Evolutionary conservation across 2,797 vertebrate genomes (phyloP), one percentile per base, ranked within the genome.

Genomic region (Danio tinwini): DNA sequence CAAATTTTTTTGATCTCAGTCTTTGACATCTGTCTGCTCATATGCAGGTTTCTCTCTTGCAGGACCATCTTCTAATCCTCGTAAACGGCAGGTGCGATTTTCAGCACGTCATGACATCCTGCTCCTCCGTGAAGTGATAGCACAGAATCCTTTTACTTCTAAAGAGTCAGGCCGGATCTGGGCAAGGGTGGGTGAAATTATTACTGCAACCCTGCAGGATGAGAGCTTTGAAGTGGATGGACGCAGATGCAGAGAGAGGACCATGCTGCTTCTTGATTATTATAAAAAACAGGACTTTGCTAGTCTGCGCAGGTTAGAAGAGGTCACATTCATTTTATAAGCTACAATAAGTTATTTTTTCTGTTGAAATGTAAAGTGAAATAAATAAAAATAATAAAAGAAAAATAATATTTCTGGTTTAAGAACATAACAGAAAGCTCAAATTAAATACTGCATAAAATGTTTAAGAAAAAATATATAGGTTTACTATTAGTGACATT

Each of bases 161-260:
- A 94, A 94, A 85, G 94, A 95, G 74, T 90, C 93, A 56, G 92
- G 93, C 1, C 87, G 92, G 21, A 88, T 93, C 75, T 95, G 94
- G 94, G 93, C 91, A 40, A 88, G 90, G 1, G 92, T 95, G 42
- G 94, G 92, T 0, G 94, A 94, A 88, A 92, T 93, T 21, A 91
- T 95, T 82, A 94, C 91, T 1, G 84, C 88, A 0, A 88, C 93
- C 8, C 91, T 94, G 53, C 92, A 92, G 71, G 92, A 93, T 11
- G 94, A 95, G 85, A 93, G 86, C 84, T 95, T 95, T 78, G 93
- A 95, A 86, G 94, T 95, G 89, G 94, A 94, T 12, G 93, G 92
- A 58, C 87, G 93, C 67, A 87, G 93, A 62, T 95, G 94, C 44
- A 85, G 94, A 6, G 94, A 95, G 87, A 93, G 94, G 82, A 95